Base-by-base conservation (phyloP, 2,113 vertebrate species). In the Tursiops truncatus region DNA sequence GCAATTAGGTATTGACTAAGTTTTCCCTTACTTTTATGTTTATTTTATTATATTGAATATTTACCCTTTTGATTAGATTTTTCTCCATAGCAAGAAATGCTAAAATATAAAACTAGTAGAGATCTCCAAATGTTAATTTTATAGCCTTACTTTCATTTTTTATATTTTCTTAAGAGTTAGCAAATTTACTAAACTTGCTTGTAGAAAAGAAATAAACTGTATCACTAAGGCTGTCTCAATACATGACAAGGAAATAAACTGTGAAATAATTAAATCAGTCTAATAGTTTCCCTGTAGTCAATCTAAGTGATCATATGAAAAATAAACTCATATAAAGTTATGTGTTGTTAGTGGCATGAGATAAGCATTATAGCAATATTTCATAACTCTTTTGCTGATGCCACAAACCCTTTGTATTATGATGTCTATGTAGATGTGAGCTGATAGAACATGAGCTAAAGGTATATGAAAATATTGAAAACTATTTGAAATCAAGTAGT, bases 21-120 rank as follows among this genome's bases (percentile, higher is more conserved):
- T 76, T 44, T 82, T 74, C 67, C 20, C 15, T 91, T 36, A 25
- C n/a, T 67, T 21, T 31, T 31, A 8, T 67, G 6, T 65, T 92
- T 95, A 50, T 83, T 93, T 68, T 73, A 26, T 67, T 82, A n/a
- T 2, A 70, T 89, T 85, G 88, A 74, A 85, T 86, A 56, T 70
- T 95, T 92, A 60, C 68, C 50, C 31, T 62, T 41, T 70, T 81
- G 84, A 67, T 56, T 71, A 83, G 23, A 9, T 95, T 70, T 98
- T 93, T 74, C 83, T 85, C 70, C 77, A 44, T 92, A 77, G 74
- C 36, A 63, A 60, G 33, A 89, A 60, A n/a, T 97, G 17, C 7
- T 93, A 14, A 65, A 80, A 81, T 63, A 1, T 86, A 21, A 41
- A 67, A 93, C 7, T 36, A 62, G 3, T 76, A 77, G 65, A 79